Evolutionary conservation across 2,113 vertebrate species (phyloP), one percentile per base, ranked within the genome.

Genomic region (Amblyornis subalaris): DNA sequence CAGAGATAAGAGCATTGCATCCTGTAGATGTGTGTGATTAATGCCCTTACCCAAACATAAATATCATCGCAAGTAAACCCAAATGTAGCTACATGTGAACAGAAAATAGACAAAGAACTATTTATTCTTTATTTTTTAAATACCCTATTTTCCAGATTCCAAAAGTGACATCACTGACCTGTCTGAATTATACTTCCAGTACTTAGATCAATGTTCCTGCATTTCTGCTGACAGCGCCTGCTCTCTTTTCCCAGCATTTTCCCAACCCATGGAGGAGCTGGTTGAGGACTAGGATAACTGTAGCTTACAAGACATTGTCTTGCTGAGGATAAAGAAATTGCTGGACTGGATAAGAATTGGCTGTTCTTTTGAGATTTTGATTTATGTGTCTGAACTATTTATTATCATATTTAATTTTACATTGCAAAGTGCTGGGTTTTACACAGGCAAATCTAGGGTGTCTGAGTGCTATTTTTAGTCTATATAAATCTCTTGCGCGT

Each of bases 361-460:
- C 47, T 86, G 21, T 60, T 92, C 51, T 38, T 25, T 25, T 74
- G 36, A 66, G 73, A 78, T 67, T 95, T 67, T 90, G 47, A 77
- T 93, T 90, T 81, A 84, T 90, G 72, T 55, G 42, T 77, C 88
- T 77, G 47, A 84, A 72, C 31, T 78, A 81, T 55, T 93, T 93
- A 74, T 77, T 87, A 53, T 90, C 60, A 72, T 69, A 60, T 75
- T 89, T 93, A 86, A 90, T 78, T 92, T 93, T 86, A 20, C 75
- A 69, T 77, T 92, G 85, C 35, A 24, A 88, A 74, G 7, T 64
- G 5, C 44, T 84, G 61, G 67, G 47, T 92, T 92, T 95, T 93
- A 75, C 69, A 51, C 12, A 24, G 65, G 72, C 61, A 90, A 85
- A 74, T 72, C 23, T 54, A 79, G 84, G 18, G 10, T 87, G 36